A percentile compares a stretch with the other conserved stretches of the same genome.
phyloP scores from a whole-genome alignment of 2,888 invertebrate species.

The Dusona sp. region DNA sequence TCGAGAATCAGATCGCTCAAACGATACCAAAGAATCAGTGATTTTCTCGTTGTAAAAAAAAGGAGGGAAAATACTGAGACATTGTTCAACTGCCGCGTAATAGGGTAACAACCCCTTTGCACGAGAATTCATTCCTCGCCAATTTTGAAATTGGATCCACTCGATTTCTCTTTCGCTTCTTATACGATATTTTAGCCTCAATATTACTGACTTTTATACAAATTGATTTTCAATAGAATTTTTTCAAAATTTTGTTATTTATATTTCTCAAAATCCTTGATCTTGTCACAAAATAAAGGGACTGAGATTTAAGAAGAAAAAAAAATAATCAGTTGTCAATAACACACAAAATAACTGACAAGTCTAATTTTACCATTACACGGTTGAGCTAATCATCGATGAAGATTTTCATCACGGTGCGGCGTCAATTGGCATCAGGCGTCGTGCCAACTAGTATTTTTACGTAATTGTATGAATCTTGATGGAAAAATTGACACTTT shows the following conservation, averaged over 20 bases:
- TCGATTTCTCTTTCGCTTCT: neutral
- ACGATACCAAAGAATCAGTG: conserved; percentile 74
- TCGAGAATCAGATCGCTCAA: conserved; percentile 74
- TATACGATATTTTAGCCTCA: neutral
- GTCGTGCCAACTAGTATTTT: conserved; percentile 4
- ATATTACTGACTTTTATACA: neutral
- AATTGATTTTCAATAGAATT: neutral
- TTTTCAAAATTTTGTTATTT: neutral
- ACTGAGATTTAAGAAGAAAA: neutral
- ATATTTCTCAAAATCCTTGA: neutral
- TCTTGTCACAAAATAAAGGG: too few relatives aligned
- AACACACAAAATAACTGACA: neutral
- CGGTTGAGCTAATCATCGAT: neutral
- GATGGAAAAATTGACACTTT: conserved; percentile 65
- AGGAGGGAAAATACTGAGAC: conserved; percentile 23
- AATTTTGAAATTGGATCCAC: neutral
- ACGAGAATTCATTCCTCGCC: neutral
- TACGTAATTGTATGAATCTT: conserved; percentile 67
- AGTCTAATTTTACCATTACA: neutral
- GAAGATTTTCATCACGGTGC: neutral
- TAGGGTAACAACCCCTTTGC: conserved; percentile 15
- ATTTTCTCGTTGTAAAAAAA: conserved; percentile 69
- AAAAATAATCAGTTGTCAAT: neutral
- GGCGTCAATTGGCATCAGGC: conserved; percentile 19
- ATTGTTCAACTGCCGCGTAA: conserved; percentile 30